Conservation (phyloP, 2,797 vertebrate species). For the Menidia menidia region DNA sequence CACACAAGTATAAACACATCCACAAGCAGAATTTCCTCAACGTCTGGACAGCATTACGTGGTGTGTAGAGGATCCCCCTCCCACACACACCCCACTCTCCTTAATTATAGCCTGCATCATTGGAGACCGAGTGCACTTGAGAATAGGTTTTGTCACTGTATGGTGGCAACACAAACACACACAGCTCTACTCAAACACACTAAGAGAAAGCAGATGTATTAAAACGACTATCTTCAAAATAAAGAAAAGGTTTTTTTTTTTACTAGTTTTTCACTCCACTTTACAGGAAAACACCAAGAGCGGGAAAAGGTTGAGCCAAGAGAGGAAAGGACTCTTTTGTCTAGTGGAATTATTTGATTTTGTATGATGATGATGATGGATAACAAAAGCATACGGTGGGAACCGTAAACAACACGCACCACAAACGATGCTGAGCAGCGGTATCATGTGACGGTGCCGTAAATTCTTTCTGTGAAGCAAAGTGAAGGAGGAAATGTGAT, state of each 20-base stretch:
- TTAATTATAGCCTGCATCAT: constrained; percentile 71
- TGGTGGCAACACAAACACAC: constrained; percentile 49
- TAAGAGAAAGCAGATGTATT: constrained; percentile 32
- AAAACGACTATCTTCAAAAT: constrained; percentile 42
- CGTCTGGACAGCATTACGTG: constrained; percentile 74
- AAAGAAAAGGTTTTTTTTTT: not conserved
- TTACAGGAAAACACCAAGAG: constrained; percentile 22
- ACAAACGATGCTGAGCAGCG: constrained; percentile 60
- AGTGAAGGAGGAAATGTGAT: constrained; percentile 58
- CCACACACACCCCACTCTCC: constrained; percentile 28
- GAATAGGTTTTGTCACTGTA: constrained; percentile 63
- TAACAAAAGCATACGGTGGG: constrained; percentile 66
- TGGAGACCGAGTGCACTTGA: constrained; percentile 57
- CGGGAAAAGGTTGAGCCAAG: constrained; percentile 42
- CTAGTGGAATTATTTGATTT: constrained; percentile 55
- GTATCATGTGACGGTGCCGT: constrained; percentile 71
- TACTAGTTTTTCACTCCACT: constrained; percentile 49
- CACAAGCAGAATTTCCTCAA: constrained; percentile 60
- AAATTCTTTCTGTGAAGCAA: constrained; percentile 56
- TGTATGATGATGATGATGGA: constrained; percentile 53
- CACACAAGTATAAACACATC: constrained; percentile 50
- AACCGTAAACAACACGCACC: constrained; percentile 69
- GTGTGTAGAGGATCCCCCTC: constrained; percentile 50
- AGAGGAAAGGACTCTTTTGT: constrained; percentile 24
- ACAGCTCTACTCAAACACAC: constrained; percentile 27